phyloP scores from a whole-genome alignment of 2,888 invertebrate genomes.

The Oithona nana region DNA sequence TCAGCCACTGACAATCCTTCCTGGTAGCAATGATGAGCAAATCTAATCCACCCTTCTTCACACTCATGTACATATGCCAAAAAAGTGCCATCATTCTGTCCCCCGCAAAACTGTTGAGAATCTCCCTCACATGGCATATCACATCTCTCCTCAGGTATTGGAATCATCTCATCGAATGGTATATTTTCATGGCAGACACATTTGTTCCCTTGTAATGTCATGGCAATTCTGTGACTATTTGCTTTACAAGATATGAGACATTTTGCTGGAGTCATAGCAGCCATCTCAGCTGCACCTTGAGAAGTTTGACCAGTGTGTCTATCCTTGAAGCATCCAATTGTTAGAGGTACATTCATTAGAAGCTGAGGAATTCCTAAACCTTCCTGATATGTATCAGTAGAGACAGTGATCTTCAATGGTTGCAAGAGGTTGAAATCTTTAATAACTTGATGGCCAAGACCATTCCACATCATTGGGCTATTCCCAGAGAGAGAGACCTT shows the following conservation, averaged over 20 bases:
- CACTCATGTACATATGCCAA: not conserved
- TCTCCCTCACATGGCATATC: not conserved
- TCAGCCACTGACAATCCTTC: not conserved
- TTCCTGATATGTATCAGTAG: too few relatives aligned
- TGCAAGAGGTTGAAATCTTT: too few relatives aligned
- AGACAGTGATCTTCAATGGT: too few relatives aligned
- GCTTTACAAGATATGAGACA: not conserved
- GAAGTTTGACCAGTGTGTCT: too few relatives aligned
- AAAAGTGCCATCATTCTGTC: not conserved
- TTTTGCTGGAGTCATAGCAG: not conserved
- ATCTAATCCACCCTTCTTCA: not conserved
- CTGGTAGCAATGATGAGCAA: not conserved
- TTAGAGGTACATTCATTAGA: not conserved
- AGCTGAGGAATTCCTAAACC: too few relatives aligned
- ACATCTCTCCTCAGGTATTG: not conserved
- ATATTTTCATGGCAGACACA: not conserved
- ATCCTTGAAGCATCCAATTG: not conserved
- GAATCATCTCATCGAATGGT: not conserved
- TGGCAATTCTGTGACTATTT: not conserved
- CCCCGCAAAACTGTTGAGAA: not conserved
- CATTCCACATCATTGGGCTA: too few relatives aligned
- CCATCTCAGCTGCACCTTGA: not conserved
- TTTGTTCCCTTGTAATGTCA: not conserved
- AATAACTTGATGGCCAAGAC: too few relatives aligned
- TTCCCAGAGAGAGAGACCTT: too few relatives aligned